Evolutionary conservation across 2,888 invertebrate species (phyloP).

Genomic region (Trachelus tabidus): DNA sequence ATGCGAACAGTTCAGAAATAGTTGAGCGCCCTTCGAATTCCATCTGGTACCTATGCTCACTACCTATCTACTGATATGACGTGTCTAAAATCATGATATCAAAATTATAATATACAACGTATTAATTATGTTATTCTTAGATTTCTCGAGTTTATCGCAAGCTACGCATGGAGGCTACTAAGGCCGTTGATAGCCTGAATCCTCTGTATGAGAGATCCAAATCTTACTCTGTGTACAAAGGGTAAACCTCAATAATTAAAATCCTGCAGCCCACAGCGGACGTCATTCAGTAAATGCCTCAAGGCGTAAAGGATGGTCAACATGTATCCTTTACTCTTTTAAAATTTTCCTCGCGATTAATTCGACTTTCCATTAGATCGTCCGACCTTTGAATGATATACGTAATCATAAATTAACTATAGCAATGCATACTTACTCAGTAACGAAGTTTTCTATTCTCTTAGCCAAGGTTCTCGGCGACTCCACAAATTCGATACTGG

Average conservation of each 20-base stretch:
- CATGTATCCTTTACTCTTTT: constrained; percentile 25
- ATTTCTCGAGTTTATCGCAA: not conserved
- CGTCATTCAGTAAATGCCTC: constrained; percentile 62
- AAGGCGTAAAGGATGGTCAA: constrained; percentile 59
- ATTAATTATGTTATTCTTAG: not conserved
- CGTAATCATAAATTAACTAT: constrained; percentile 23
- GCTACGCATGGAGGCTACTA: not conserved
- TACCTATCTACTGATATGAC: not conserved
- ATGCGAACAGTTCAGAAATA: constrained; percentile 23
- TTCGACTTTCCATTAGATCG: constrained; percentile 28
- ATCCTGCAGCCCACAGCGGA: constrained; percentile 56
- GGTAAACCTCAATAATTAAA: constrained; percentile 65
- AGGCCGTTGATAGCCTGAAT: not conserved
- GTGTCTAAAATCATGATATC: not conserved
- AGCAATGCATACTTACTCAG: constrained; percentile 32
- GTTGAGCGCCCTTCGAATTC: constrained; percentile 10
- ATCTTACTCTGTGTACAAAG: constrained; percentile 53
- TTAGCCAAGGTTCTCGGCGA: constrained; percentile 28
- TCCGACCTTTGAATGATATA: not conserved
- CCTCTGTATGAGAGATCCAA: not conserved
- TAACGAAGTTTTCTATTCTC: constrained; percentile 35
- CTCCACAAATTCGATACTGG: constrained; percentile 9
- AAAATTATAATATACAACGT: not conserved
- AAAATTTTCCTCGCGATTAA: constrained; percentile 28
- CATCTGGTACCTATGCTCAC: not conserved